phyloP scores from a whole-genome alignment of 2,797 vertebrate genomes.

The Sebastes minor region DNA sequence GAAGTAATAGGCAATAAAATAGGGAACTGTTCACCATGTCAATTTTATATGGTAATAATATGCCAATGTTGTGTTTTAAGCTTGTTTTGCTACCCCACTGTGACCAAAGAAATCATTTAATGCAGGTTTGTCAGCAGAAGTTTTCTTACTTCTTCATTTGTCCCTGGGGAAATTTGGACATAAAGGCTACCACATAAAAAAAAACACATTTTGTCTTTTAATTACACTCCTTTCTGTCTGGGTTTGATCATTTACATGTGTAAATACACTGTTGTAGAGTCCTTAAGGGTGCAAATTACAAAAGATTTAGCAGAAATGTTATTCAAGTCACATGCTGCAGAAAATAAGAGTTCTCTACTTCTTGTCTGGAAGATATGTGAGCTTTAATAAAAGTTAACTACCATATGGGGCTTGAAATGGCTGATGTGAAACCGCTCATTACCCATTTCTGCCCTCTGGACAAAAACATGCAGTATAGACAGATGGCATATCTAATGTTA shows the following conservation, averaged over 20 bases:
- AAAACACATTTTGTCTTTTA: background rate
- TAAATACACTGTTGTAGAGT: background rate
- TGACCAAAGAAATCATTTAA: background rate
- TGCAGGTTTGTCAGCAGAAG: background rate
- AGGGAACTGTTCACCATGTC: background rate
- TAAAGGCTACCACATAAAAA: background rate
- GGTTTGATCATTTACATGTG: background rate
- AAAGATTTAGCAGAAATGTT: background rate
- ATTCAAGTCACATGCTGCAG: background rate
- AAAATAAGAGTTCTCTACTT: background rate
- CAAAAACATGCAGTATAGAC: slow-evolving; percentile 38
- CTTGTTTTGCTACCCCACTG: background rate
- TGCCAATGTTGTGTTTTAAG: no score
- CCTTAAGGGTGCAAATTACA: background rate
- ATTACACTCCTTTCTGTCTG: background rate
- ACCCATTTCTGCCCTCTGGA: slow-evolving; percentile 40
- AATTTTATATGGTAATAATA: background rate
- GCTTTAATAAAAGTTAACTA: slow-evolving; percentile 49
- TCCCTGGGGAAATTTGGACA: background rate
- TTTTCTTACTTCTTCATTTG: background rate
- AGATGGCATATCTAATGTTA: slow-evolving; percentile 49
- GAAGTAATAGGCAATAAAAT: background rate
- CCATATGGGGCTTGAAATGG: slow-evolving; percentile 43
- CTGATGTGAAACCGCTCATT: slow-evolving; percentile 37
- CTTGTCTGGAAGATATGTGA: slow-evolving; percentile 22